Conservation (phyloP, 2,888 invertebrate species). For the Sarcophaga variegata region DNA sequence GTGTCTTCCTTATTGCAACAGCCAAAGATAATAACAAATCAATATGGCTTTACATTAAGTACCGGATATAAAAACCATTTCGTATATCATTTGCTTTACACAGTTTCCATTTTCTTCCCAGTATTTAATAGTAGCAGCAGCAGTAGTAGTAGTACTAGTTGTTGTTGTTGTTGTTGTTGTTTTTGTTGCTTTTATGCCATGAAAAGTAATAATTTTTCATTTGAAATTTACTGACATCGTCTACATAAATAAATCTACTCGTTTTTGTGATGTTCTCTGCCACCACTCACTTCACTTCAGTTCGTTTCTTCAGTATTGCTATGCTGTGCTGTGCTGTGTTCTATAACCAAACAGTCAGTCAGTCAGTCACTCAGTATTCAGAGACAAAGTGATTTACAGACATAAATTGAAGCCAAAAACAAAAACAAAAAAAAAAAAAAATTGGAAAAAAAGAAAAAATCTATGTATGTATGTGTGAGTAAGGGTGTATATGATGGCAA, state of each 20-base stretch:
- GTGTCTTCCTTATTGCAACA: too few relatives aligned
- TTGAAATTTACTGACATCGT: slow-evolving; percentile 65
- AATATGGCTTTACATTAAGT: neutral
- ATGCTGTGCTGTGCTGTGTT: slow-evolving; percentile 16
- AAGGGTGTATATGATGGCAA: slow-evolving; percentile 40
- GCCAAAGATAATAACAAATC: neutral
- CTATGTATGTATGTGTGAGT: neutral
- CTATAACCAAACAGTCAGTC: too few relatives aligned
- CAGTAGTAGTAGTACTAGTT: too few relatives aligned
- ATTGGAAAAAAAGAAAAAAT: neutral
- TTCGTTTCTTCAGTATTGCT: slow-evolving; percentile 30
- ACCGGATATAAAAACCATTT: neutral
- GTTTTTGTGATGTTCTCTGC: slow-evolving; percentile 35
- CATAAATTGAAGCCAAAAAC: slow-evolving; percentile 56
- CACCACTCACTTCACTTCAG: neutral
- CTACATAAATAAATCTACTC: slow-evolving; percentile 63
- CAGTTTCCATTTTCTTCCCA: neutral
- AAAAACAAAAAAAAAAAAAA: neutral
- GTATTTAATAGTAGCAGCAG: slow-evolving; percentile 31
- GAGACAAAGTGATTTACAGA: slow-evolving; percentile 63
- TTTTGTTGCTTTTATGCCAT: slow-evolving; percentile 16
- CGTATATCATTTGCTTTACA: neutral
- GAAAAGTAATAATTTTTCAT: slow-evolving; percentile 66
- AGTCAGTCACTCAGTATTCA: slow-evolving; percentile 15
- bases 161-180: neutral